Evolutionary conservation across 1,140 invertebrate genomes (phyloP), one percentile per base, ranked within the genome.

Genomic region (Drosophila prosaltans): DNA sequence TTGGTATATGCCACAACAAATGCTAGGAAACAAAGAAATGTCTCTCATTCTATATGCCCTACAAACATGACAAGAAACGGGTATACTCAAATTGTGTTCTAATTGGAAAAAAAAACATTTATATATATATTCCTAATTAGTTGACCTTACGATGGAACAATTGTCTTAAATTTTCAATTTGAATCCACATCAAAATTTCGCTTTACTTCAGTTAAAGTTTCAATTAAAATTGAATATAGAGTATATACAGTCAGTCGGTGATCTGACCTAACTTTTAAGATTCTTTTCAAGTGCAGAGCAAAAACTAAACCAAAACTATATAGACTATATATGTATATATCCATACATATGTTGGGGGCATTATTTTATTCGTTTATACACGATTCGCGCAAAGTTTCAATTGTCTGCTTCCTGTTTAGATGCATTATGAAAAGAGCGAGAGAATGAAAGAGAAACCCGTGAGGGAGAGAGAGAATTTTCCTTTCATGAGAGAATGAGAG

Each of bases 321-420:
- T 51, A 10, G 24, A 36, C 28, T 51, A 51, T 51, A 26, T 51
- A 10, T 51, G 3, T 26, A 10, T 24, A 9, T 21, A 8, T 45
- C 16, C 11, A 45, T 6, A 6, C n/a, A 16, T 48, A 48, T 48
- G 43, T 48, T 48, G 5, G 43, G 16, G 2, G 28, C 2, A 4
- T 2, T 7, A 48, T 48, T 21, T 48, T 48, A 2, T 48, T 16
- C 16, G 3, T 6, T 16, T 57, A 28, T 65, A 75, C 68, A 75
- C 68, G 72, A 75, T 75, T 75, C 58, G 73, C 73, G 75, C 72
- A 69, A 24, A 39, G 32, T 28, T 43, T 68, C 54, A 75, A 75
- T 75, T 75, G 73, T 41, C 16, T 11, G 72, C 58, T 75, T 75
- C 73, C 73, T 75, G 73, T 75, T 69, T 75, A 62, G 61, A 45